Evolutionary conservation across 1,140 invertebrate genomes (phyloP).

Genomic region (Brachionus manjavacas): DNA sequence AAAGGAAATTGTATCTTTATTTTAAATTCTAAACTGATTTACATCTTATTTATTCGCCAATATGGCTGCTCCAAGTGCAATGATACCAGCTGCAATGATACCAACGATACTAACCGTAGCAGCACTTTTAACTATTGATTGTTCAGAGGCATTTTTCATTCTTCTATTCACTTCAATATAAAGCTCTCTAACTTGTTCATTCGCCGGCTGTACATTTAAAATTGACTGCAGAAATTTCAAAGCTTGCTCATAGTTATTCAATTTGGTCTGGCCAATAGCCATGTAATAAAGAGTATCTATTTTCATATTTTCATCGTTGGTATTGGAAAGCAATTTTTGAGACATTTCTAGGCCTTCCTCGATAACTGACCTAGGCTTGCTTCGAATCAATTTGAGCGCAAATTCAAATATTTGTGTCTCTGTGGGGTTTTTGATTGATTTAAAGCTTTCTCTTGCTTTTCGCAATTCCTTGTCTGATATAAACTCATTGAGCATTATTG

Average conservation of each 20-base stretch:
- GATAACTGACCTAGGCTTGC: not conserved
- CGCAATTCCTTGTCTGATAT: constrained; percentile 8
- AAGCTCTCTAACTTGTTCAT: constrained; percentile 32
- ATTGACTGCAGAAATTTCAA: constrained; percentile 34
- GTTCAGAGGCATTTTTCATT: constrained; percentile 21
- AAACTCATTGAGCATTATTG: constrained; percentile 23
- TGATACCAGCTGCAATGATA: too few species aligned
- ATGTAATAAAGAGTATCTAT: constrained; percentile 39
- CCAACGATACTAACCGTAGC: constrained; percentile 24
- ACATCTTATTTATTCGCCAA: not conserved
- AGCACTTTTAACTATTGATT: constrained; percentile 24
- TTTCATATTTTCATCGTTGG: constrained; percentile 33
- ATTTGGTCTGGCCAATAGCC: constrained; percentile 34
- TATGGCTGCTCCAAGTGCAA: constrained; percentile 10
- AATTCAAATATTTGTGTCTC: constrained; percentile 33
- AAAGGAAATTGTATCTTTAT: not conserved
- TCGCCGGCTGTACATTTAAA: constrained; percentile 14
- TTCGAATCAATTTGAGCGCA: constrained; percentile 32
- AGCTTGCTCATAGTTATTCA: constrained; percentile 30
- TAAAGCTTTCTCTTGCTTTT: not conserved
- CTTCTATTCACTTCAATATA: constrained; percentile 9
- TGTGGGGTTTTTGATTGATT: not conserved
- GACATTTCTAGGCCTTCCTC: constrained; percentile 19
- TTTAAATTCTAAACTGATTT: not conserved
- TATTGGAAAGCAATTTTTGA: constrained; percentile 14